These are phyloP conservation scores for Bibio marci DNA, from an alignment of 2,888 invertebrate species.

Conservation along the genomic window DNA sequence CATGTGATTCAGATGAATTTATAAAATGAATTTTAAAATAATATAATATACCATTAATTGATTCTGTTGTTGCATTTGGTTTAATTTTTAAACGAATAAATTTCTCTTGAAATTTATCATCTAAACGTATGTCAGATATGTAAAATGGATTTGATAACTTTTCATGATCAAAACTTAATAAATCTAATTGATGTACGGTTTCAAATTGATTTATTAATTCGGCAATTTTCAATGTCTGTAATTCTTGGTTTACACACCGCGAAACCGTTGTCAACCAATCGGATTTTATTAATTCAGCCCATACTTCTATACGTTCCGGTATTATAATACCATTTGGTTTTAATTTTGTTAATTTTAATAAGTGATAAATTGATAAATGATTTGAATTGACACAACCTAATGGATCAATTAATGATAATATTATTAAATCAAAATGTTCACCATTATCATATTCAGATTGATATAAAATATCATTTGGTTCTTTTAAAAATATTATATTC, in stretches of 20 bases:
- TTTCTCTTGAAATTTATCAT: not conserved
- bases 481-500: constrained; percentile 27
- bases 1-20: too few relatives aligned
- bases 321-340: constrained; percentile 31
- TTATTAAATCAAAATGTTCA: constrained; percentile 34
- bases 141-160: constrained; percentile 3
- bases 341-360: constrained; percentile 25
- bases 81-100: not conserved
- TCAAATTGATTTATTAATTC: constrained; percentile 3
- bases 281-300: constrained; percentile 41
- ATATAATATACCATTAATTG: constrained; percentile 1
- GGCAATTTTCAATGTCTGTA: constrained; percentile 14
- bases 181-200: constrained; percentile 1
- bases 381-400: constrained; percentile 38
- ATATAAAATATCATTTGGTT: constrained; percentile 10
- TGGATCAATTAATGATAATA: constrained; percentile 34
- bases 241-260: constrained; percentile 36
- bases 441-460: constrained; percentile 15
- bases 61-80: not conserved
- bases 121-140: not conserved
- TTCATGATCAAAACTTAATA: not conserved
- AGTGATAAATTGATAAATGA: constrained; percentile 19
- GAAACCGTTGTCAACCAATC: constrained; percentile 40
- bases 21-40: constrained; percentile 2
- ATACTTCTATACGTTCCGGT: constrained; percentile 34